Percentiles rank a stretch among this genome's conserved stretches.
phyloP scores from a whole-genome alignment of 2,797 vertebrate species.

The Melanotaenia maccullochi region DNA sequence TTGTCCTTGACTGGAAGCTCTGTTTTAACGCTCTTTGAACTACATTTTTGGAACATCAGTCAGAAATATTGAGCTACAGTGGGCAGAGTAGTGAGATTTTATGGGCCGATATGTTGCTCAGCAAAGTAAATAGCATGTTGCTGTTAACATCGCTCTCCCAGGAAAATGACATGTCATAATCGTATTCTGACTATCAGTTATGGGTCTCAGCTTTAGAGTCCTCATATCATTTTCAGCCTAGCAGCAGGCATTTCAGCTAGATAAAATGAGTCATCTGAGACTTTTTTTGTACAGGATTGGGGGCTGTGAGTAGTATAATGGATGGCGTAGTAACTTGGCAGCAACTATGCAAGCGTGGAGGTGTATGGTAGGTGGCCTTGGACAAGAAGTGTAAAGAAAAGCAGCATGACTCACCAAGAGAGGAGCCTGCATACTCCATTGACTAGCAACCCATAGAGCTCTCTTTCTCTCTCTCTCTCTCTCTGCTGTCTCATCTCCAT shows the following conservation, averaged over 20 bases:
- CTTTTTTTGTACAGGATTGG: constrained; percentile 53
- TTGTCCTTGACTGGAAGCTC: neutral
- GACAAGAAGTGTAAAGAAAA: constrained; percentile 68
- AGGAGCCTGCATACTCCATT: constrained; percentile 60
- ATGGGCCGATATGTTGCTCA: constrained; percentile 2
- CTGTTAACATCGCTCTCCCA: constrained; percentile 11
- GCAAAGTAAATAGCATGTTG: neutral
- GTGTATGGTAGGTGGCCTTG: constrained; percentile 75
- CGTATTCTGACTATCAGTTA: constrained; percentile 8
- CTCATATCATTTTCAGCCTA: constrained; percentile 25
- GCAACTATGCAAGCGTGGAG: constrained; percentile 58
- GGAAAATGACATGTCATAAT: neutral
- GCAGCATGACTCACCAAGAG: constrained; percentile 69
- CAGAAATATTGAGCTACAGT: neutral
- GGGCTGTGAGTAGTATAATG: constrained; percentile 49
- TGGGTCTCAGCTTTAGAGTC: constrained; percentile 21
- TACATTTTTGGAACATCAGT: neutral
- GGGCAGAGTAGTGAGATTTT: neutral
- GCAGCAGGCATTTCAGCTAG: constrained; percentile 35
- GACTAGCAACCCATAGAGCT: constrained; percentile 65
- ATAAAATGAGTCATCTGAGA: constrained; percentile 53
- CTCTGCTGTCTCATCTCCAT: constrained; percentile 48
- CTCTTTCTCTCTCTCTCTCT: constrained; percentile 21
- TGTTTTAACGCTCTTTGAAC: neutral
- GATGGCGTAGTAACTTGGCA: constrained; percentile 60